Evolutionary conservation across 2,113 vertebrate genomes (phyloP), one percentile per base, ranked within the genome.

Genomic region (Perca flavescens): DNA sequence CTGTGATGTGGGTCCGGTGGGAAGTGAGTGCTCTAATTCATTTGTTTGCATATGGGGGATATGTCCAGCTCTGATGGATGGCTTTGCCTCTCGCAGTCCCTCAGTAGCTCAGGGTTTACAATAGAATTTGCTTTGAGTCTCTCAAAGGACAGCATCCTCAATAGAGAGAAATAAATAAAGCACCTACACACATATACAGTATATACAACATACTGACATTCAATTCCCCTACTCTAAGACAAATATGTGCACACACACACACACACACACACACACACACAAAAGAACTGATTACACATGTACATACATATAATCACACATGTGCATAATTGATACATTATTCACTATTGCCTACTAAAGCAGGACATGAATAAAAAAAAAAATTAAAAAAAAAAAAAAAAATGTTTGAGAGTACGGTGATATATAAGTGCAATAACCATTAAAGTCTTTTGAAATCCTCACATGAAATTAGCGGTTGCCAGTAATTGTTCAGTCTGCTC

Each of bases 31-130:
- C 87, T 92, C 84, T 91, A 93, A 94, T 93, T 93, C 87, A 93
- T 94, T 91, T 91, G 86, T 93, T 92, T 94, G 89, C 90, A 91
- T 93, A 91, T 86, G 75, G 90, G 87, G 66, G 83, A 93, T 83
- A 75, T 83, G 88, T 93, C 89, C 86, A 77, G 56, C 80, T 60
- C 82, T 95, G 94, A 95, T 94, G 87, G 90, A 94, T 95, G 92
- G 86, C 80, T 91, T 80, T 77, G 86, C 87, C 79, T 85, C 78
- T 71, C 16, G n/a, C 72, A 72, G 79, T 86, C 74, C 85, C 90
- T 84, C 74, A 70, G 73, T 84, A 88, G 86, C 74, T 67, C 69
- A 7, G 61, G 80, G 67, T 91, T 91, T 92, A 89, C 78, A 84
- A 88, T 80, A 84, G 84, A 88, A 85, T 87, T 84, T 88, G 43